Evolutionary conservation across 2,888 invertebrate species (phyloP).

Genomic region (Liopterus haemorrhoidalis): DNA sequence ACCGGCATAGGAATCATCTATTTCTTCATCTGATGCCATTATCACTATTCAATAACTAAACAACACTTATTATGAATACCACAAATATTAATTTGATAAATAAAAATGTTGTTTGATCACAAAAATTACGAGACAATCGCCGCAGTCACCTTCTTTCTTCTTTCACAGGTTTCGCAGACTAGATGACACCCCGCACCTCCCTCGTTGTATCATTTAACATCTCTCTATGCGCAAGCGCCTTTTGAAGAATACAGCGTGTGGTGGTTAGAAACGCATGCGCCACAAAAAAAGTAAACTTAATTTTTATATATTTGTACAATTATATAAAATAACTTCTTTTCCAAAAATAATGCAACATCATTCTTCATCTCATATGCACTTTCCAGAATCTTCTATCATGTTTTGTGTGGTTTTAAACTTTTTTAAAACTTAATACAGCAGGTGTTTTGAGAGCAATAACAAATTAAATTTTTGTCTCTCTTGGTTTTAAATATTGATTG

Average conservation of each 20-base stretch:
- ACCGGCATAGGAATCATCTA: constrained; percentile 83
- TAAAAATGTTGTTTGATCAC: constrained; percentile 13
- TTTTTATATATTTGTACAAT: constrained; percentile 12
- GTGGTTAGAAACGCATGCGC: constrained; percentile 16
- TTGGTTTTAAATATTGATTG: constrained; percentile 20
- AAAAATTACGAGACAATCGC: constrained; percentile 2
- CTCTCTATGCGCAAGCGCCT: no score
- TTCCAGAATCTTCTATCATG: no score
- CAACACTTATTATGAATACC: constrained; percentile 12
- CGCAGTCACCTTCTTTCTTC: constrained; percentile 23
- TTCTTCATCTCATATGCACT: no score
- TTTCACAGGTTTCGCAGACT: constrained; percentile 20
- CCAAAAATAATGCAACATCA: not conserved
- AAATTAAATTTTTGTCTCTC: constrained; percentile 21
- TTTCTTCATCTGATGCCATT: constrained; percentile 86
- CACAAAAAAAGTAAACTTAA: constrained; percentile 12
- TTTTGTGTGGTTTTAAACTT: not conserved
- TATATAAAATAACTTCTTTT: not conserved
- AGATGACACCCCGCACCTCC: constrained; percentile 6
- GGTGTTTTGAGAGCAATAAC: constrained; percentile 4
- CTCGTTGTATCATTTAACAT: no score
- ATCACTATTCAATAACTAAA: constrained; percentile 17
- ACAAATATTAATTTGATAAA: constrained; percentile 18
- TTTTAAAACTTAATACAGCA: not conserved
- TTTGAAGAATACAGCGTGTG: constrained; percentile 18